phyloP scores from a whole-genome alignment of 2,797 vertebrate genomes.

The Arnoldichthys spilopterus region DNA sequence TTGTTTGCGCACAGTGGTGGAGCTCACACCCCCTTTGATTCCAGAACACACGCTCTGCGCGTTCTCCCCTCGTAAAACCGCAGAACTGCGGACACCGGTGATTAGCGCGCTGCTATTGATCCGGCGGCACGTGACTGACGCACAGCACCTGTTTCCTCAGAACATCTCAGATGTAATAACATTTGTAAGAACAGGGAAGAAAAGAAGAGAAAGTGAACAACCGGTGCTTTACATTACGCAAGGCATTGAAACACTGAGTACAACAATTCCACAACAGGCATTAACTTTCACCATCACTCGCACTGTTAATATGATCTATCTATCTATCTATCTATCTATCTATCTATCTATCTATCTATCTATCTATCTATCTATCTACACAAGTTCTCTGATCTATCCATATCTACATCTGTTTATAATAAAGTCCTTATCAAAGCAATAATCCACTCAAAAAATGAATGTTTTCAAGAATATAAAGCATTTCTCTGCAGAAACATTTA shows the following conservation, averaged over 20 bases:
- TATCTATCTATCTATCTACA: conserved; percentile 41
- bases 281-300: neutral
- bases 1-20: conserved; percentile 27
- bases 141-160: conserved; percentile 18
- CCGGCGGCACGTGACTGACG: conserved; percentile 12
- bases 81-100: neutral
- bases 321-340: conserved; percentile 54
- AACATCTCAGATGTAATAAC: neutral
- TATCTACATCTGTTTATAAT: neutral
- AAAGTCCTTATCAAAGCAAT: neutral
- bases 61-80: neutral
- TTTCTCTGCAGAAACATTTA: neutral
- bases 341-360: conserved; percentile 45
- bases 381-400: neutral
- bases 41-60: neutral
- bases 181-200: neutral
- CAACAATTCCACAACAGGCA: too few relatives aligned
- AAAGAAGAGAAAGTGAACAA: neutral
- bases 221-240: neutral
- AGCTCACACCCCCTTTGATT: conserved; percentile 28
- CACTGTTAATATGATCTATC: conserved; percentile 34
- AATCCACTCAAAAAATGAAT: neutral
- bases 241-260: neutral
- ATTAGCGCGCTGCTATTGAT: conserved; percentile 24
- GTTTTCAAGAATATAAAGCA: neutral